Evolutionary conservation across 2,888 invertebrate species (phyloP).

Genomic region (Eupelmus urozonus): DNA sequence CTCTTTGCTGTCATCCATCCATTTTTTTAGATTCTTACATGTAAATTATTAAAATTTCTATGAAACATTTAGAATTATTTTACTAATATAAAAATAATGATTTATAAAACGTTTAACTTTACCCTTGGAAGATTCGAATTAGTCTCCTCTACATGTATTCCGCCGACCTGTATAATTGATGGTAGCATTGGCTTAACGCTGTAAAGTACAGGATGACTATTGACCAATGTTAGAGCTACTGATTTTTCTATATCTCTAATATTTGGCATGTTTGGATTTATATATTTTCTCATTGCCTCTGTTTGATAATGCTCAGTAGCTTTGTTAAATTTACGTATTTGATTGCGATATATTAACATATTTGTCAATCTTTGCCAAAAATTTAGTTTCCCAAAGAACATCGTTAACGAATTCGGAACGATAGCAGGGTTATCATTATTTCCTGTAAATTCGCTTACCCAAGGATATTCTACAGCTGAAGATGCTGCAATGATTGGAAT

Average conservation of each 20-base stretch:
- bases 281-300: conserved; percentile 60
- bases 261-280: conserved; percentile 71
- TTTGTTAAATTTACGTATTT: conserved; percentile 34
- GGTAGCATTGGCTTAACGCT: conserved; percentile 76
- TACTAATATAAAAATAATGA: neutral
- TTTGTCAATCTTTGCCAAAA: conserved; percentile 65
- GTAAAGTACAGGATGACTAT: conserved; percentile 78
- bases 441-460: conserved; percentile 80
- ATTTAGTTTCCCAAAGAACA: conserved; percentile 39
- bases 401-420: conserved; percentile 77
- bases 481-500: conserved; percentile 81
- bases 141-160: conserved; percentile 76
- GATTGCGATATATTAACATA: conserved; percentile 31
- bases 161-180: conserved; percentile 79
- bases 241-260: conserved; percentile 77
- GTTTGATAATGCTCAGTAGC: conserved; percentile 57
- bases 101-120: neutral
- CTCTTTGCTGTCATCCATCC: conserved; percentile 65
- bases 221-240: conserved; percentile 78
- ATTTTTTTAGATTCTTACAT: conserved; percentile 65
- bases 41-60: neutral
- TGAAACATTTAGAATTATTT: neutral
- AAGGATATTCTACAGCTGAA: conserved; percentile 80
- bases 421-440: conserved; percentile 81
- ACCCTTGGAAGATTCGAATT: neutral